Conservation (phyloP, 2,888 invertebrate species). For the Eucera pruinosa region DNA sequence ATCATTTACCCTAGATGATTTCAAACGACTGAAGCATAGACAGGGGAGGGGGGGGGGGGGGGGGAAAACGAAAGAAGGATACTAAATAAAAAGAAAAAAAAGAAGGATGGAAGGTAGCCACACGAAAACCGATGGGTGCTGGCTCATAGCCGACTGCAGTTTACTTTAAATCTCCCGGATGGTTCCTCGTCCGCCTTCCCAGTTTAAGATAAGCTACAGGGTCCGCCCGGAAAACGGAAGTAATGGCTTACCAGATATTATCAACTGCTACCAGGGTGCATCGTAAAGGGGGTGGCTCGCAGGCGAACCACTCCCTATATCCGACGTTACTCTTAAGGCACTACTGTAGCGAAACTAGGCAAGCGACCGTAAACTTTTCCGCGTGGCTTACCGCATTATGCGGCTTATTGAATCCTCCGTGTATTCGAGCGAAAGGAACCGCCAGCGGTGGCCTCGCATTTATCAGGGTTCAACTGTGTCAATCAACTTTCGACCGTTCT, state of each 20-base stretch:
- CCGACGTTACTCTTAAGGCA: slow-evolving; percentile 74
- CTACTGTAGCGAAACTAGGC: slow-evolving; percentile 66
- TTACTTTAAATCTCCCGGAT: slow-evolving; percentile 79
- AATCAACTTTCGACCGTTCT: no score
- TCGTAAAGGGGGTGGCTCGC: slow-evolving; percentile 63
- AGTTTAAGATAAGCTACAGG: slow-evolving; percentile 78
- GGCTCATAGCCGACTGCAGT: slow-evolving; percentile 69
- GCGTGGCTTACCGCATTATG: slow-evolving; percentile 69
- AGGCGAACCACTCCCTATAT: slow-evolving; percentile 60
- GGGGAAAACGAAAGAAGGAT: no score
- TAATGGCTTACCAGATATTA: slow-evolving; percentile 82
- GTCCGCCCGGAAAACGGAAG: slow-evolving; percentile 79
- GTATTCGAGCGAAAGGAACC: slow-evolving; percentile 61
- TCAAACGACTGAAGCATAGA: no score
- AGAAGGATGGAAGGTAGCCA: slow-evolving; percentile 22
- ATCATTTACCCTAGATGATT: no score
- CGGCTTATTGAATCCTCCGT: slow-evolving; percentile 71
- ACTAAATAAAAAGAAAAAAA: slow-evolving; percentile 18
- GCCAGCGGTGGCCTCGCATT: slow-evolving; percentile 57
- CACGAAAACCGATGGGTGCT: slow-evolving; percentile 44
- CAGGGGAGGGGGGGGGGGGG: no score
- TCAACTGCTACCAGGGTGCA: slow-evolving; percentile 72
- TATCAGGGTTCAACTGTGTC: slow-evolving; percentile 38
- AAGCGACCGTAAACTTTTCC: slow-evolving; percentile 70
- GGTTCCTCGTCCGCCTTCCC: slow-evolving; percentile 72